Evolutionary conservation across 2,888 invertebrate species (phyloP), one percentile per base, ranked within the genome.

Genomic region (Drosophila anomelani): DNA sequence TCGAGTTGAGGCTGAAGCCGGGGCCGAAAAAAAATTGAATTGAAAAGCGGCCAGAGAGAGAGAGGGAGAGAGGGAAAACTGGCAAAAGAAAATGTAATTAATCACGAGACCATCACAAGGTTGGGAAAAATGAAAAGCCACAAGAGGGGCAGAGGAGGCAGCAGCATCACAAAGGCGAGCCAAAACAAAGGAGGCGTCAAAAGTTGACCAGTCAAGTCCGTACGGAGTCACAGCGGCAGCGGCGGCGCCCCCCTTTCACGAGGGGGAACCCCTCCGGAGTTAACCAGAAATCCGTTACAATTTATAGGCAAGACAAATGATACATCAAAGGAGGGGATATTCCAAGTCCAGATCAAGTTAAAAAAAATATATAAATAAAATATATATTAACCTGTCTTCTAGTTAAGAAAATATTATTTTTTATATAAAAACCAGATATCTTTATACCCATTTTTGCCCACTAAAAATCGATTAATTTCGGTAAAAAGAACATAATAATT

Each of bases 51-150:
- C 73, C 72, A 76, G 73, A 5, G n/a, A 12, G 56, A 15, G 34
- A 23, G 12, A 23, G 34, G 12, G 17, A n/a, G n/a, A n/a, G n/a
- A 17, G 17, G n/a, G 17, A 85, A 77, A 84, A 88, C 73, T 74
- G 84, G 85, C 74, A 49, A 62, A 78, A 70, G 80, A 88, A 87
- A 85, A 84, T 80, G 88, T 88, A 84, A 84, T 84, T 84, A 84
- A 84, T 84, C 84, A 84, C 88, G 55, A 75, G 77, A 75, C 85
- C 51, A 53, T 53, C 51, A 53, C 51, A 53, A 36, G 76, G 67
- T 67, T 81, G 68, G 43, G 41, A 57, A 58, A 63, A 76, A 67
- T 67, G 66, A 79, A 82, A 81, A 79, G 69, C 80, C 77, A 74
- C 79, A 70, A 70, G 44, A 26, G 51, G n/a, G 23, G 20, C 43